Percentiles rank a stretch among this genome's conserved stretches.
phyloP scores from a whole-genome alignment of 2,888 invertebrate genomes.

The Proisotoma minuta region DNA sequence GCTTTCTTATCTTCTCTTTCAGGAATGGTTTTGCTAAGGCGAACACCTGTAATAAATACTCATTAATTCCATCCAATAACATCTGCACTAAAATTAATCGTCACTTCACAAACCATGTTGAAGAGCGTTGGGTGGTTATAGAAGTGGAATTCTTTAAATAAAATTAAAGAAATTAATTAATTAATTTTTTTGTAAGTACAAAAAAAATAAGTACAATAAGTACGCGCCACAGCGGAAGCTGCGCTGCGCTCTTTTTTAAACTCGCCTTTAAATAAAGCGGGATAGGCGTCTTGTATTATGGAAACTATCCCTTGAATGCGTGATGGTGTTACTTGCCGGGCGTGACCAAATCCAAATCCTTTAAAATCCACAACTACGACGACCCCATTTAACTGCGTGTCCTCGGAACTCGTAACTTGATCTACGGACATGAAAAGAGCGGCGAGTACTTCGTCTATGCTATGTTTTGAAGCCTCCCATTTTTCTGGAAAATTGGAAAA shows the following conservation, averaged over 20 bases:
- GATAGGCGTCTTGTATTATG: constrained; percentile 46
- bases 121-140: constrained; percentile 38
- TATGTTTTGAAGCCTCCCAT: constrained; percentile 51
- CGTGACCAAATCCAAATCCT: constrained; percentile 51
- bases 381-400: constrained; percentile 51
- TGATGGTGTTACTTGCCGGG: constrained; percentile 50
- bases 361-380: constrained; percentile 53
- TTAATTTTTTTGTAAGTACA: too few species aligned
- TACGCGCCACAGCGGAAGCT: too few species aligned
- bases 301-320: constrained; percentile 50
- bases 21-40: constrained; percentile 38
- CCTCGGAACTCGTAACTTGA: constrained; percentile 51
- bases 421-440: constrained; percentile 50
- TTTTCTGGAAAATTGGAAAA: constrained; percentile 46
- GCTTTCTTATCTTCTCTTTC: constrained; percentile 37
- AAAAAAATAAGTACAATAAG: too few species aligned
- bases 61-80: too few species aligned
- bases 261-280: constrained; percentile 36
- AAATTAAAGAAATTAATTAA: too few species aligned
- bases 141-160: constrained; percentile 35
- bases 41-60: too few species aligned
- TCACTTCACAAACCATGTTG: constrained; percentile 26
- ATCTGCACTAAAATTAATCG: not conserved
- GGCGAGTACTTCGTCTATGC: constrained; percentile 51
- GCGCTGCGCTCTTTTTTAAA: too few species aligned